Base-by-base conservation (phyloP, 2,113 vertebrate genomes). In the Hemicordylus capensis region DNA sequence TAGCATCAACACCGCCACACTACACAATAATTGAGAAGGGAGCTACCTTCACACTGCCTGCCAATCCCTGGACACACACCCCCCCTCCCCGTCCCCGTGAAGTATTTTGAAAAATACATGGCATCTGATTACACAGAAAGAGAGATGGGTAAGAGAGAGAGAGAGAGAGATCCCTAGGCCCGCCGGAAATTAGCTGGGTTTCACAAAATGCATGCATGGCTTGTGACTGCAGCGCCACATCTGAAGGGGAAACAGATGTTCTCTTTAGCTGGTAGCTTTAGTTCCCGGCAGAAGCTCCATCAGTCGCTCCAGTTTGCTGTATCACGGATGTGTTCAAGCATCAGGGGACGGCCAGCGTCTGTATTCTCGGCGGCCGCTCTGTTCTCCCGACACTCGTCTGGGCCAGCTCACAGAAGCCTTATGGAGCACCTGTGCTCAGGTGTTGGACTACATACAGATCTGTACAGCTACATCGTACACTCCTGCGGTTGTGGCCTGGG, bases 171-270 rank as follows among this genome's bases (percentile, higher is more conserved):
- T 94, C 88, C 89, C 88, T 58, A 76, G 84, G 88, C 86, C 74
- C 19, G 0, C 75, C 51, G 74, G 86, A 92, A 93, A 94, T 93
- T 93, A 95, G 89, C 90, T 89, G 89, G 83, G 82, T 80, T 92
- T 94, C 93, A 89, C 93, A 92, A 90, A 93, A 93, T 91, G 79
- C 88, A 89, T 91, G 88, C 90, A 89, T 93, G 89, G 87, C 63
- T 93, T 89, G 82, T 83, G 89, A 14, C 73, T 89, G 90, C 87
- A 87, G 84, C 74, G 90, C 67, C 83, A 83, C 84, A 90, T 91
- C 89, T 92, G 85, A 92, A 88, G 92, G 91, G 92, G 92, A 93
- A 94, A 93, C 94, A 95, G 93, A 94, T 93, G 92, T 93, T 94
- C 86, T 76, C 77, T 93, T 92, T 84, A 93, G 92, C 90, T 90